Percentiles rank a stretch among this genome's conserved stretches.
phyloP scores from a whole-genome alignment of 2,797 vertebrate genomes.

The Sebastes vulpes region DNA sequence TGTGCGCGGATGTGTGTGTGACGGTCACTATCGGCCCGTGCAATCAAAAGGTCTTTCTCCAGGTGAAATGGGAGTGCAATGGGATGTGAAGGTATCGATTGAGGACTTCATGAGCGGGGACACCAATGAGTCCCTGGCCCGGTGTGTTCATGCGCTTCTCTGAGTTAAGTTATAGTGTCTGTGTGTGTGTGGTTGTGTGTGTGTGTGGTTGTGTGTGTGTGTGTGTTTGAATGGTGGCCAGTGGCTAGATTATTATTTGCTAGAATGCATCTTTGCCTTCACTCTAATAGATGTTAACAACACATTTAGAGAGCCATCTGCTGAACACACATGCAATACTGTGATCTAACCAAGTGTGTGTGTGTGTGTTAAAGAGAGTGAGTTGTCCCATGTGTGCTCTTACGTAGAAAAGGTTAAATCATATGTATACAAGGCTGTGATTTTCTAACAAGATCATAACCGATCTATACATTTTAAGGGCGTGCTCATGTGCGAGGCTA shows the following conservation, averaged over 20 bases:
- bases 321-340: conserved; percentile 14
- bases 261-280: conserved; percentile 32
- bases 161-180: conserved; percentile 6
- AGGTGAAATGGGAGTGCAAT: conserved; percentile 53
- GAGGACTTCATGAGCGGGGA: conserved; percentile 34
- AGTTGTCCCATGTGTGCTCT: background rate
- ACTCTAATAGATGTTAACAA: conserved; percentile 45
- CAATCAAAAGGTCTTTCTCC: conserved; percentile 48
- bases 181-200: conserved; percentile 13
- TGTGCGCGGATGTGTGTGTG: conserved; percentile 10
- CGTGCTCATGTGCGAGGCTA: background rate
- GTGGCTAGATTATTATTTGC: conserved; percentile 31
- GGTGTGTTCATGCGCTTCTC: conserved; percentile 24
- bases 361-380: background rate
- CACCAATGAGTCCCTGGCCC: conserved; percentile 22
- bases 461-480: background rate
- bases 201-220: background rate
- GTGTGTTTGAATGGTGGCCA: conserved; percentile 11
- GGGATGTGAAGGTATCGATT: conserved; percentile 61
- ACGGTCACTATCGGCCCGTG: conserved; percentile 2
- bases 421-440: background rate
- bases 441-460: conserved; percentile 6
- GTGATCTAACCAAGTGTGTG: conserved; percentile 20
- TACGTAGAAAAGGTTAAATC: conserved; percentile 13
- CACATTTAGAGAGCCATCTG: conserved; percentile 42